Conservation (phyloP, 1,140 invertebrate species). For the Caenorhabditis brenneri region DNA sequence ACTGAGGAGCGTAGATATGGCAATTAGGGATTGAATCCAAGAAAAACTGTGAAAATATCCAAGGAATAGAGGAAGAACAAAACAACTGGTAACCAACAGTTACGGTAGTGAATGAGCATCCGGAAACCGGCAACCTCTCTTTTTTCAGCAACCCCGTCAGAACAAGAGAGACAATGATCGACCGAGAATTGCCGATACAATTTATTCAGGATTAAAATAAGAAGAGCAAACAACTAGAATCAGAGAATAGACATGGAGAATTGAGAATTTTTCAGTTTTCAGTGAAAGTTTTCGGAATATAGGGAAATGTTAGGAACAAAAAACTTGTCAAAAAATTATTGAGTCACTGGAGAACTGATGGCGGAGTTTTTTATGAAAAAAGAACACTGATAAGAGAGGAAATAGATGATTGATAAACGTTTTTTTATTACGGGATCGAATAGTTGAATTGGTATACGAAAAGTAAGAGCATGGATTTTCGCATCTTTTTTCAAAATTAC, state of each 20-base stretch:
- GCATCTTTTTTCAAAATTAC: neutral
- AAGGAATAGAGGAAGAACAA: neutral
- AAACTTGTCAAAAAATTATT: neutral
- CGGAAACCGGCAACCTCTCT: neutral
- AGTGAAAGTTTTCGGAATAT: neutral
- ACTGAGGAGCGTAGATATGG: conserved; percentile 2
- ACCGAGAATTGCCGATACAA: neutral
- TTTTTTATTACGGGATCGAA: too few relatives aligned
- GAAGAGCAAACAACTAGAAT: conserved; percentile 24
- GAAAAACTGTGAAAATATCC: neutral
- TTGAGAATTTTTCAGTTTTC: too few relatives aligned
- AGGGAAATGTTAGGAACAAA: neutral
- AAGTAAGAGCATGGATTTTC: too few relatives aligned
- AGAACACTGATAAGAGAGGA: too few relatives aligned
- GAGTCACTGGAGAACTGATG: neutral
- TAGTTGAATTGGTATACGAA: too few relatives aligned
- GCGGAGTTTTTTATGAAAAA: neutral
- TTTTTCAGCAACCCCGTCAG: neutral
- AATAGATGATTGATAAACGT: too few relatives aligned
- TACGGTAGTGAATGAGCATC: neutral
- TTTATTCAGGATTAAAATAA: conserved; percentile 9
- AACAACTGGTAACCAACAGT: neutral
- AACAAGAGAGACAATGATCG: neutral
- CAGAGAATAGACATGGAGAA: neutral
- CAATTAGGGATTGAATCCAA: neutral